phyloP scores from a whole-genome alignment of 1,140 invertebrate genomes.

The Drosophila biarmipes region DNA sequence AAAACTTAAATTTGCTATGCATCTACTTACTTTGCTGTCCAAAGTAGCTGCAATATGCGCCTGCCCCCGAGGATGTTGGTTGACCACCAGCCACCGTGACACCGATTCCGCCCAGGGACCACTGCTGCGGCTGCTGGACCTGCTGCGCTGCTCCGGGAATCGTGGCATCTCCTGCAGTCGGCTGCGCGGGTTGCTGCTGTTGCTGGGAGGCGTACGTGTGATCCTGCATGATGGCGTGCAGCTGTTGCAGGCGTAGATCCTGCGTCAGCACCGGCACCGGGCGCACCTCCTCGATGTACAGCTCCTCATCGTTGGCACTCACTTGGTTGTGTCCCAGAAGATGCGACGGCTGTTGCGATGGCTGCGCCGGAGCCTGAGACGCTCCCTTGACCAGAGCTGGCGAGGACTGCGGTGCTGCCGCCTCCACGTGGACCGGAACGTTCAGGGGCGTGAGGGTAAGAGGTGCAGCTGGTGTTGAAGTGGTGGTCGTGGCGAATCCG shows the following conservation, averaged over 20 bases:
- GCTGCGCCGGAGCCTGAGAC: constrained; percentile 4
- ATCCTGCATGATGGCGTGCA: constrained; percentile 90
- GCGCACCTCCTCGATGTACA: constrained; percentile 84
- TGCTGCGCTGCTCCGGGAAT: constrained; percentile 21
- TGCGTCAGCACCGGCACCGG: constrained; percentile 83
- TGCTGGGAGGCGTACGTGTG: constrained; percentile 90
- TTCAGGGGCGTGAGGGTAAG: constrained; percentile 39
- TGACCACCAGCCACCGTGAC: constrained; percentile 50
- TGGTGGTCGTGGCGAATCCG: constrained; percentile 23
- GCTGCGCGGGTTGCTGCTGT: constrained; percentile 84
- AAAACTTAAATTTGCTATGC: background rate
- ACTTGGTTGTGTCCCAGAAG: constrained; percentile 36
- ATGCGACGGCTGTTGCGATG: constrained; percentile 7
- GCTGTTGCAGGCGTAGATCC: constrained; percentile 83
- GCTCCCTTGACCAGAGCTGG: constrained; percentile 16
- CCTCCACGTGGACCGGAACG: constrained; percentile 27
- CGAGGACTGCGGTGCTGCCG: constrained; percentile 8
- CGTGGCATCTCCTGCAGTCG: constrained; percentile 6
- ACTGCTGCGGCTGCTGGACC: constrained; percentile 65
- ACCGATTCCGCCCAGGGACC: constrained; percentile 80
- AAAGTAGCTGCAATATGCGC: constrained; percentile 51
- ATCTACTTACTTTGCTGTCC: constrained; percentile 69
- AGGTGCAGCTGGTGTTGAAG: constrained; percentile 17
- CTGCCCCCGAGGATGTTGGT: constrained; percentile 23
- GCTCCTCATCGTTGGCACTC: constrained; percentile 69